These are phyloP conservation scores for Tiliacea aurago DNA, from an alignment of 2,888 invertebrate species.

Conservation along the genomic window DNA sequence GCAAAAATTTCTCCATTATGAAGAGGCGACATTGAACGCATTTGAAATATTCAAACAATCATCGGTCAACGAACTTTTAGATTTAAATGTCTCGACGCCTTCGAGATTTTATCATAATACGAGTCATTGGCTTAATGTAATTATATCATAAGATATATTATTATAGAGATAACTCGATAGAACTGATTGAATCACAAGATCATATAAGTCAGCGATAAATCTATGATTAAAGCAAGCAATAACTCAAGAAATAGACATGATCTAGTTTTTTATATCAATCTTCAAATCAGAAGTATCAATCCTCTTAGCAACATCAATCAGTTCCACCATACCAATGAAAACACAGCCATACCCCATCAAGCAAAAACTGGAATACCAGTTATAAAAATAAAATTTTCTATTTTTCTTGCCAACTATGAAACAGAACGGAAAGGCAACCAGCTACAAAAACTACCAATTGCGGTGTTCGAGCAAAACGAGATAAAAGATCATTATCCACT, in stretches of 20 bases:
- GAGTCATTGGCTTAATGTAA: constrained; percentile 44
- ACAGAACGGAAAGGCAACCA: constrained; percentile 77
- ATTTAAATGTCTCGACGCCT: constrained; percentile 53
- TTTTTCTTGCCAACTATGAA: constrained; percentile 66
- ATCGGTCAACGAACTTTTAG: constrained; percentile 53
- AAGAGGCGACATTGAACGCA: constrained; percentile 51
- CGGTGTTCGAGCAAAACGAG: constrained; percentile 80
- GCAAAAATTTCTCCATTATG: constrained; percentile 31
- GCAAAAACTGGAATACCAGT: constrained; percentile 40
- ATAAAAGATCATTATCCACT: constrained; percentile 87
- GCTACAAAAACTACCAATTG: constrained; percentile 79
- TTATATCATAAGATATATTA: constrained; percentile 34
- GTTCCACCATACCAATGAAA: constrained; percentile 34
- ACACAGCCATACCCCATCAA: constrained; percentile 18
- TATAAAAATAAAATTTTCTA: constrained; percentile 63
- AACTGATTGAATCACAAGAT: constrained; percentile 22
- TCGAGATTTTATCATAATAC: constrained; percentile 49
- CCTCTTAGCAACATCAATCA: constrained; percentile 21
- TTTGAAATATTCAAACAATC: constrained; percentile 53
- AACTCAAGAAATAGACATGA: constrained; percentile 31
- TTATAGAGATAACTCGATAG: constrained; percentile 33
- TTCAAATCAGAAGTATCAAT: constrained; percentile 6
- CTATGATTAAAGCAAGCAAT: constrained; percentile 53
- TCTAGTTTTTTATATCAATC: constrained; percentile 16
- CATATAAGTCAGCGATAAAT: constrained; percentile 25